These are phyloP conservation scores for Chiloscyllium plagiosum DNA, from an alignment of 2,113 vertebrate species.

Conservation along the genomic window DNA sequence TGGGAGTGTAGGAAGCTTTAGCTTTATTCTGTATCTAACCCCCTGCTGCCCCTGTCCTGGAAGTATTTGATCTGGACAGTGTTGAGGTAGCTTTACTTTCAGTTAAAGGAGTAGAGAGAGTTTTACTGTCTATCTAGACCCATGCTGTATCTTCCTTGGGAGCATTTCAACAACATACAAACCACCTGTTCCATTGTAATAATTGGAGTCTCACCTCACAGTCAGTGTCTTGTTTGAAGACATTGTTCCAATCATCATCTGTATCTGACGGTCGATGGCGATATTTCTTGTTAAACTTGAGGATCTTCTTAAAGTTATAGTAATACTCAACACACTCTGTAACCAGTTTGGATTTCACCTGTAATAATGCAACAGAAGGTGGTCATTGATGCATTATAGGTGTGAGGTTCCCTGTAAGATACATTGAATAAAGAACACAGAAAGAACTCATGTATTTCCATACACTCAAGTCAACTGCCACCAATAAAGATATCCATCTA, in stretches of 20 bases:
- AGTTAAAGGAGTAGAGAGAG: not conserved
- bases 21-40: not conserved
- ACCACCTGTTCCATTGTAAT: not conserved
- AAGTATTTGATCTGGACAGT: not conserved
- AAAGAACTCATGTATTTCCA: no score
- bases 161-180: not conserved
- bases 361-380: constrained; percentile 11
- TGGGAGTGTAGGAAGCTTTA: not conserved
- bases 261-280: not conserved
- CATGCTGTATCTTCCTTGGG: not conserved
- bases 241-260: not conserved
- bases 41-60: not conserved
- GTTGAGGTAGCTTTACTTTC: not conserved
- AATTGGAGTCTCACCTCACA: not conserved
- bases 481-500: no score
- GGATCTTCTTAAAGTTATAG: constrained; percentile 58
- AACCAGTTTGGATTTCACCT: constrained; percentile 59
- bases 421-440: not conserved
- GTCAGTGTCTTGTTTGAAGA: not conserved
- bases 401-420: not conserved
- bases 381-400: not conserved
- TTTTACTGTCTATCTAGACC: not conserved
- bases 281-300: constrained; percentile 53
- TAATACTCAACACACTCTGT: constrained; percentile 67
- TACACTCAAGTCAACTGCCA: not conserved